Evolutionary conservation across 2,797 vertebrate species (phyloP).

Genomic region (Sylvilagus floridanus): DNA sequence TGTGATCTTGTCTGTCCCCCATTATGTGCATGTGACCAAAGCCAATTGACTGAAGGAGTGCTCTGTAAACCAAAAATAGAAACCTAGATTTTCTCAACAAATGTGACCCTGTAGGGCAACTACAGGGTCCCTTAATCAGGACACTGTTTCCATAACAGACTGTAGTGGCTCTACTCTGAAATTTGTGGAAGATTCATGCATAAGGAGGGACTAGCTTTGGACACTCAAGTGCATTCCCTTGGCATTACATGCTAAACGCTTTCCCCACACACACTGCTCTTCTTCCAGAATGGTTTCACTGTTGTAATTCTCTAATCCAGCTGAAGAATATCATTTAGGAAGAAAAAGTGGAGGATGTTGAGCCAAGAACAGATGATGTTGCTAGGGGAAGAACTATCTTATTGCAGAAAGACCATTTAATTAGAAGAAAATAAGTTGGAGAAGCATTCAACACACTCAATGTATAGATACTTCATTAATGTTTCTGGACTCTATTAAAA

Average conservation of each 20-base stretch:
- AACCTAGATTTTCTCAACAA: background rate
- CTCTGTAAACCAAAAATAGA: constrained; percentile 39
- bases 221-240: background rate
- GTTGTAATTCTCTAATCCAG: background rate
- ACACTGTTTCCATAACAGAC: background rate
- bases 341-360: background rate
- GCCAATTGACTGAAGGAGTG: background rate
- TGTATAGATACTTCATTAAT: background rate
- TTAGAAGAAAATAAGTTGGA: background rate
- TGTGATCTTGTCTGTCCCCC: background rate
- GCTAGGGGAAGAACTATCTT: background rate
- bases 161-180: background rate
- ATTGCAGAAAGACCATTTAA: background rate
- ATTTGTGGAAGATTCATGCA: background rate
- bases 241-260: background rate
- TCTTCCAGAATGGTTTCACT: constrained; percentile 23
- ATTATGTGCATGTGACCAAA: background rate
- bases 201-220: background rate
- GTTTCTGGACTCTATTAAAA: background rate
- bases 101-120: background rate
- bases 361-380: background rate
- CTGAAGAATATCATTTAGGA: constrained; percentile 18
- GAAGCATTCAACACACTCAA: background rate
- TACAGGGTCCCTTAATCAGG: background rate
- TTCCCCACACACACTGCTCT: background rate